Evolutionary conservation across 2,888 invertebrate genomes (phyloP), one percentile per base, ranked within the genome.

Genomic region (Drosophila suboccidentalis): DNA sequence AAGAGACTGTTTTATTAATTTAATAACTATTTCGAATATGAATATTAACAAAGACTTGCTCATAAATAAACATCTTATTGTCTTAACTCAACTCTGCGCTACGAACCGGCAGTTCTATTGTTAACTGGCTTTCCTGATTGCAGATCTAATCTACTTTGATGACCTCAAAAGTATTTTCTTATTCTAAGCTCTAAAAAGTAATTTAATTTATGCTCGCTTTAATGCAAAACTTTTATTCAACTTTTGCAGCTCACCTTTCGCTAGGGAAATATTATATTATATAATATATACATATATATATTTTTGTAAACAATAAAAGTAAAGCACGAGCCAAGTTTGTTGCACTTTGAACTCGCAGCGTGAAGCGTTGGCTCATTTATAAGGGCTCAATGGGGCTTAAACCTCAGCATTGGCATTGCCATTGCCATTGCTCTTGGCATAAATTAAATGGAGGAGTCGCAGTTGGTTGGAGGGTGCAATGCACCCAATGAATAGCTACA

Each of bases 341-440:
- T 86, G 89, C 87, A 73, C 89, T 86, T 73, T 89, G 86, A 86
- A 86, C 86, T 84, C 75, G 8, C 55, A 41, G 39, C 57, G 36
- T 39, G 39, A 63, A 66, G 50, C 55, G 60, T 47, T 32, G 66
- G 54, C 62, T 60, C 70, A 66, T 63, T 71, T 55, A 51, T 34
- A 55, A 39, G 75, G 59, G 57, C 47, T 65, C 64, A 64, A 64
- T 47, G 51, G 58, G 55, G 59, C 44, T 61, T 39, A 59, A 68
- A 50, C 55, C 57, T 62, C 69, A 63, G 61, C 75, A 64, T 75
- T 71, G 64, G 65, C 73, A 36, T 46, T 67, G 60, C 51, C 53
- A 73, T 71, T 75, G 78, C 54, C 62, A 82, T 75, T 80, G 84
- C 89, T 75, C 89, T 88, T 89, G 89, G 84, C 87, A 84, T 84